These are phyloP conservation scores for Arctia plantaginis DNA, from an alignment of 2,888 invertebrate species.

Conservation along the genomic window DNA sequence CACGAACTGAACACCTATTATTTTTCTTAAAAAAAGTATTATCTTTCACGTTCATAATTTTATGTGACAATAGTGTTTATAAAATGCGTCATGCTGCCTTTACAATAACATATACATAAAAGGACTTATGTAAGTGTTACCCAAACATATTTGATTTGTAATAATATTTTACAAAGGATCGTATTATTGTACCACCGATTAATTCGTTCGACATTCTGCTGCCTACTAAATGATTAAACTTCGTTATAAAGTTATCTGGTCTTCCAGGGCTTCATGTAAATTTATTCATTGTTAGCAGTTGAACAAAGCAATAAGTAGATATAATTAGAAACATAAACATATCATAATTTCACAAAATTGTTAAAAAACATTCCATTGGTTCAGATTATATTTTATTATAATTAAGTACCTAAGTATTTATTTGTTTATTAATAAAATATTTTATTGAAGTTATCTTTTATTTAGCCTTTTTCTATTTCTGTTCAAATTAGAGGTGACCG, in stretches of 20 bases:
- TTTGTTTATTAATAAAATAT: conserved; percentile 61
- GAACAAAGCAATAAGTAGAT: conserved; percentile 40
- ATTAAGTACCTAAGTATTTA: conserved; percentile 66
- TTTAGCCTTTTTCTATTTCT: neutral
- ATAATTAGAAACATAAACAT: conserved; percentile 38
- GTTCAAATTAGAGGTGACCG: neutral
- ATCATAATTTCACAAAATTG: conserved; percentile 46
- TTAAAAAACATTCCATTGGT: conserved; percentile 62
- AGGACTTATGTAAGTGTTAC: neutral
- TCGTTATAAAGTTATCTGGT: neutral
- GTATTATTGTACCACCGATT: neutral
- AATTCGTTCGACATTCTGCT: neutral
- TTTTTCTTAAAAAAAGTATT: neutral
- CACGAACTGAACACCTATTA: too few species aligned
- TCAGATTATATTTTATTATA: conserved; percentile 60
- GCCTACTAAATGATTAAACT: neutral
- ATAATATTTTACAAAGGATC: neutral
- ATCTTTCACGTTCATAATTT: neutral
- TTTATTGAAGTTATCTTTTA: conserved; percentile 20
- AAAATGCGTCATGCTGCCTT: neutral
- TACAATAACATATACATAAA: neutral
- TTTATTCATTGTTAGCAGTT: conserved; percentile 1
- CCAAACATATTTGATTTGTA: neutral
- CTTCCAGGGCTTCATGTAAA: neutral
- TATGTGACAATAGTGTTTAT: neutral